Conservation (phyloP, 1,140 invertebrate species). For the Steinernema feltiae region DNA sequence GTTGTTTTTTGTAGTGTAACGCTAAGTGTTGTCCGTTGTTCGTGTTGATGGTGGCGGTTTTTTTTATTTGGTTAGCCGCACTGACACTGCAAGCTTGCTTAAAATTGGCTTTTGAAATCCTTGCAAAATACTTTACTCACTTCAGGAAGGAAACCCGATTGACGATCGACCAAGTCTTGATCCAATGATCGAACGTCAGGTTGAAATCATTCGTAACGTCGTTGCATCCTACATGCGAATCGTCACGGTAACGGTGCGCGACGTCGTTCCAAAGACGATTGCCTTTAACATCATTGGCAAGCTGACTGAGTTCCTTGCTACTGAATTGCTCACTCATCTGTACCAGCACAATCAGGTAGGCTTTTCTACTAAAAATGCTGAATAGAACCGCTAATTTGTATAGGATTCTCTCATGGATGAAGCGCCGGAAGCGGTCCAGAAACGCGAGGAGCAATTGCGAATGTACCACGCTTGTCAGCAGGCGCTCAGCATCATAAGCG, state of each 20-base stretch:
- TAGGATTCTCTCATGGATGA: constrained; percentile 98
- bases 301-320: constrained; percentile 92
- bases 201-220: constrained; percentile 96
- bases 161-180: constrained; percentile 73
- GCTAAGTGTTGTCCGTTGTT: too few relatives aligned
- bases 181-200: constrained; percentile 83
- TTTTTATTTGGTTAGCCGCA: too few relatives aligned
- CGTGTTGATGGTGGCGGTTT: constrained; percentile 22
- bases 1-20: too few relatives aligned
- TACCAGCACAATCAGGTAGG: constrained; percentile 67
- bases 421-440: constrained; percentile 86
- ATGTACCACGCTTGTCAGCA: constrained; percentile 99
- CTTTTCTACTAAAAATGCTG: neutral
- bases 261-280: constrained; percentile 94
- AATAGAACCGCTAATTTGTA: constrained; percentile 2
- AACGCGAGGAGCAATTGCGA: constrained; percentile 91
- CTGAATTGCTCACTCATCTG: constrained; percentile 86
- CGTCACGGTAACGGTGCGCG: constrained; percentile 93
- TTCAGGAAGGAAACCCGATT: constrained; percentile 51
- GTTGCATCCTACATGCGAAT: constrained; percentile 99
- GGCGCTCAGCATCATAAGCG: constrained; percentile 88
- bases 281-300: constrained; percentile 98
- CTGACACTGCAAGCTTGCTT: too few relatives aligned
- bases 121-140: neutral
- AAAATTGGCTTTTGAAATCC: too few relatives aligned